Base-by-base conservation (phyloP, 1,140 invertebrate species). In the Drosophila leontia region DNA sequence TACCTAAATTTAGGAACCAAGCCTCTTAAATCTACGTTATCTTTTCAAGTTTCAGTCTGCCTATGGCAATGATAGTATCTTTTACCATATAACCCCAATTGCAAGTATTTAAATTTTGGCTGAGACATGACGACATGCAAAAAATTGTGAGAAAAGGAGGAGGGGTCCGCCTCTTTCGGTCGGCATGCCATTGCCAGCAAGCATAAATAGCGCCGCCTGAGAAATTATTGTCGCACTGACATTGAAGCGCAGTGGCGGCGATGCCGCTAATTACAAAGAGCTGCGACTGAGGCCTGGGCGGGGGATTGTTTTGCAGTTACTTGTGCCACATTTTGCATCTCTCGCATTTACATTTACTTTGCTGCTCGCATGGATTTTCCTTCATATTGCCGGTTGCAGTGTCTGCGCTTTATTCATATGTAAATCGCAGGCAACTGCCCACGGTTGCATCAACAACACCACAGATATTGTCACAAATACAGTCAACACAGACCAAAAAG, bases 221-320 rank as follows among this genome's bases (percentile, higher is more conserved):
- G 84, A 88, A 87, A 87, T 88, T 87, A 87, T 88, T 87, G 85
- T 84, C 74, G 80, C 85, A 78, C 77, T 87, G 84, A 87, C 84
- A 87, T 87, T 87, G 84, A 88, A 62, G 60, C 57, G 74, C 60
- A 80, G 77, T 63, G 57, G 53, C 59, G 62, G 45, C 69, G 60
- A 51, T 75, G 82, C 77, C 68, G 87, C 72, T 87, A 87, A 88
- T 87, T 87, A 87, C 83, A 82, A 71, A 75, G 62, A 45, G 62
- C 44, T 26, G 17, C 35, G 29, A 41, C 13, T 35, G 42, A 19
- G 51, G 51, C 50, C 17, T 39, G 59, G 32, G 32, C 13, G 15
- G 32, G 1, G 26, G 26, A 34, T 64, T 69, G 42, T 76, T 50
- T 78, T 75, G 82, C 82, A 85, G 82, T 86, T 85, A 85, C 71